Evolutionary conservation across 2,113 vertebrate genomes (phyloP), one percentile per base, ranked within the genome.

Genomic region (Albula goreensis): DNA sequence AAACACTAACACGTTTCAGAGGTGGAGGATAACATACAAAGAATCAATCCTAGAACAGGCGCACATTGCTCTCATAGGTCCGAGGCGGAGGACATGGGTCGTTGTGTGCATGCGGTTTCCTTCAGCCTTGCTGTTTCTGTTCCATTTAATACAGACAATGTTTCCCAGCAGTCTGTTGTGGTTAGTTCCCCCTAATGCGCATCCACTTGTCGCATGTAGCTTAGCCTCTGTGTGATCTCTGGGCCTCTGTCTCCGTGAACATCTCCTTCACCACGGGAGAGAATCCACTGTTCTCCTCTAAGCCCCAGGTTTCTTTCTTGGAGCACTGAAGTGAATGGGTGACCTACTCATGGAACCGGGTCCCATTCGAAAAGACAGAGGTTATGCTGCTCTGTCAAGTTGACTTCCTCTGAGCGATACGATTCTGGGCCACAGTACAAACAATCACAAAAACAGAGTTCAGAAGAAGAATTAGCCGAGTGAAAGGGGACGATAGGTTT

Each of bases 391-490:
- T 19, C 60, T 63, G 60, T 63, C 60, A 63, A 19, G 12, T 63
- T 63, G 4, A 19, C 9, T 12, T 63, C 17, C 10, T 63, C 60
- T n/a, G 3, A 70, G 63, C 17, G 17, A 70, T n/a, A 70, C 3
- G n/a, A 17, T 70, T 5, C 17, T n/a, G 63, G 19, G 63, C 3
- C 6, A n/a, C 22, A 5, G 13, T n/a, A n/a, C 15, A 11, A 86
- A 41, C 25, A 41, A 41, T 41, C 56, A 79, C 78, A 89, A 81
- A 89, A 80, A 77, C 22, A 41, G 48, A 56, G 5, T 15, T 50
- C 31, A 52, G 8, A 9, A 22, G 48, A 53, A 50, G 50, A 50
- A 13, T n/a, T 25, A 4, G 70, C 50, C 50, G 41, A 85, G 70
- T 19, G 17, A 19, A 63, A 19, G 60, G 10, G 17, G 10, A 3